A percentile compares a stretch with the other conserved stretches of the same genome.
phyloP scores from a whole-genome alignment of 2,113 vertebrate species.

The Oryzias melastigma region DNA sequence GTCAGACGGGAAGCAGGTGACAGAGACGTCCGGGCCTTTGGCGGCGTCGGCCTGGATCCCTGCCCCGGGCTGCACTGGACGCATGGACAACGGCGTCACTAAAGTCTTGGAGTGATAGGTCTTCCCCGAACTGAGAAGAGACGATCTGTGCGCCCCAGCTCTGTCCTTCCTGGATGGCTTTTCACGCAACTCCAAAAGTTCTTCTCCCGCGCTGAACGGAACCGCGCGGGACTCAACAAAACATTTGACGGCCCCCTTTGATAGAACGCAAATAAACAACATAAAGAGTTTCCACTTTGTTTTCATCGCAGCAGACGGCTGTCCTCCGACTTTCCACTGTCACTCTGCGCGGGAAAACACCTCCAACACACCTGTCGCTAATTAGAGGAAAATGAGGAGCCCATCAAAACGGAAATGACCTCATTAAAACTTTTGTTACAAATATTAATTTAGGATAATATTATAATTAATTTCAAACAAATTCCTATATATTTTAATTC shows the following conservation, averaged over 20 bases:
- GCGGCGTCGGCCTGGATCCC: conserved; percentile 9
- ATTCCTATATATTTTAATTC: too few species aligned
- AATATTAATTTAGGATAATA: too few species aligned
- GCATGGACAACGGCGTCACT: background rate
- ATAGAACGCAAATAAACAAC: conserved; percentile 37
- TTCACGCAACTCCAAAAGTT: too few species aligned
- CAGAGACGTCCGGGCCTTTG: conserved; percentile 57
- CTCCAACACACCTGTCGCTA: conserved; percentile 42
- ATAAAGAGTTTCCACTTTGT: conserved; percentile 37
- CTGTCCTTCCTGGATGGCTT: too few species aligned
- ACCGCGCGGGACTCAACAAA: conserved; percentile 2
- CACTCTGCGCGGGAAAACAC: conserved; percentile 17
- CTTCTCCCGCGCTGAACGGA: too few species aligned
- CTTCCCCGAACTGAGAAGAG: background rate
- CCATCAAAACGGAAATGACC: background rate
- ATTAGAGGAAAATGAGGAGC: conserved; percentile 30
- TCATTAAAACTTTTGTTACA: too few species aligned
- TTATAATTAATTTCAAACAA: too few species aligned
- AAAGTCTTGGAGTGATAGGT: background rate
- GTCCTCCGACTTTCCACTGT: conserved; percentile 3
- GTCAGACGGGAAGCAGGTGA: conserved; percentile 55
- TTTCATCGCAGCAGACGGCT: conserved; percentile 49
- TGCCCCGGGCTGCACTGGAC: background rate
- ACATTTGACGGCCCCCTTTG: conserved; percentile 15
- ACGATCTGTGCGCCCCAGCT: background rate